phyloP scores from a whole-genome alignment of 1,140 invertebrate species.

The Stenopsyche tienmushanensis region DNA sequence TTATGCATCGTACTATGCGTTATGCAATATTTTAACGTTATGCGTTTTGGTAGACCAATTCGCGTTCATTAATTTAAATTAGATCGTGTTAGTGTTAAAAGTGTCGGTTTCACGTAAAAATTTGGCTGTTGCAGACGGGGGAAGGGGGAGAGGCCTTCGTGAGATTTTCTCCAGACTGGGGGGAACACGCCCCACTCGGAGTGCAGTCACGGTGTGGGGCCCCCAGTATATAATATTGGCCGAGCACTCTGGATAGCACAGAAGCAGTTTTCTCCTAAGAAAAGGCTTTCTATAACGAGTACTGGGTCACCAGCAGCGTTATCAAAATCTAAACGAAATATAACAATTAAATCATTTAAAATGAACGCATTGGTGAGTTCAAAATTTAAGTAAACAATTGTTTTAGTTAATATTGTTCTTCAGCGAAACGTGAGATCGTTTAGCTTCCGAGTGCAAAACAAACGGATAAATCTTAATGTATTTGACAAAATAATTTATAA shows the following conservation, averaged over 20 bases:
- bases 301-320: conserved; percentile 22
- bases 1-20: too few relatives aligned
- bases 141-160: not conserved
- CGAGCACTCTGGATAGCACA: conserved; percentile 19
- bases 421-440: too few relatives aligned
- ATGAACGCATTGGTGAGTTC: conserved; percentile 35
- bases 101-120: conserved; percentile 18
- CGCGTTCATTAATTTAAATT: not conserved
- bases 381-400: not conserved
- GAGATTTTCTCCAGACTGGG: conserved; percentile 2
- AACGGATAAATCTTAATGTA: too few relatives aligned
- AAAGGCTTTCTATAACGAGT: conserved; percentile 36
- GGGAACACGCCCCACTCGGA: conserved; percentile 20
- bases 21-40: not conserved
- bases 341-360: conserved; percentile 13
- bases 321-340: not conserved
- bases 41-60: not conserved
- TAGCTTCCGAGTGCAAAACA: too few relatives aligned
- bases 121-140: not conserved
- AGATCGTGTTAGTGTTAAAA: conserved; percentile 10
- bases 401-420: not conserved
- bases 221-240: conserved; percentile 10
- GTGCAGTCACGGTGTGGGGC: conserved; percentile 2
- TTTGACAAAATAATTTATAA: too few relatives aligned
- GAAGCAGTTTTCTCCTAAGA: conserved; percentile 39